Evolutionary conservation across 2,797 vertebrate genomes (phyloP), one percentile per base, ranked within the genome.

Genomic region (Chelidonichthys spinosus): DNA sequence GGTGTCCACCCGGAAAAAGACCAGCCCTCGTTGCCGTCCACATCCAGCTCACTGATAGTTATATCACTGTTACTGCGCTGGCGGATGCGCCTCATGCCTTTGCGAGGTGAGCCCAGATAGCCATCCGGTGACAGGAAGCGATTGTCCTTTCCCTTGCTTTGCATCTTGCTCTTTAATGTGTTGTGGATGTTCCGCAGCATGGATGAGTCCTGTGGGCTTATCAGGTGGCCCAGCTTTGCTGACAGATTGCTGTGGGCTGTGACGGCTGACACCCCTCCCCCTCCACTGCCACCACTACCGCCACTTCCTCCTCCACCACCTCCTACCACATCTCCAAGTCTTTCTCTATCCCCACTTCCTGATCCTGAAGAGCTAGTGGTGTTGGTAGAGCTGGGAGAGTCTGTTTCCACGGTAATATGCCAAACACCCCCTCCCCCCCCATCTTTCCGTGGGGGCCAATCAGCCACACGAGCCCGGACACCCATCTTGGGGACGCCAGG

Each of bases 401-500:
- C 95, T 0, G 94, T 92, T 86, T 96, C 95, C 78, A 96, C 94
- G 0, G 94, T 96, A 63, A 96, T 95, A 69, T 96, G 95, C 95
- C 95, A 96, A 61, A 96, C 85, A 44, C 83, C 92, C 3, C 90
- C 93, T 37, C 90, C 92, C 54, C 91, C 89, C 0, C 94, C 94
- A 69, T 99, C 98, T 92, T 99, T 99, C 82, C 97, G 95, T 0
- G 98, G 98, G 17, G 98, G 98, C 98, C 98, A 99, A 76, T 99
- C 98, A 0, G 98, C 98, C 79, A 99, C 98, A 53, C 98, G 95
- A 78, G 98, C 98, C 79, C 98, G 95, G 33, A 99, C 98, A 2
- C 98, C 98, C 98, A 99, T 99, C 84, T 99, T 99, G 40, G 98
- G 98, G 74, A 99, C 98, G n/a, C 96, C 96, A 0, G 98, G 98